Evolutionary conservation across 2,797 vertebrate genomes (phyloP).

Genomic region (Caiman crocodilus): DNA sequence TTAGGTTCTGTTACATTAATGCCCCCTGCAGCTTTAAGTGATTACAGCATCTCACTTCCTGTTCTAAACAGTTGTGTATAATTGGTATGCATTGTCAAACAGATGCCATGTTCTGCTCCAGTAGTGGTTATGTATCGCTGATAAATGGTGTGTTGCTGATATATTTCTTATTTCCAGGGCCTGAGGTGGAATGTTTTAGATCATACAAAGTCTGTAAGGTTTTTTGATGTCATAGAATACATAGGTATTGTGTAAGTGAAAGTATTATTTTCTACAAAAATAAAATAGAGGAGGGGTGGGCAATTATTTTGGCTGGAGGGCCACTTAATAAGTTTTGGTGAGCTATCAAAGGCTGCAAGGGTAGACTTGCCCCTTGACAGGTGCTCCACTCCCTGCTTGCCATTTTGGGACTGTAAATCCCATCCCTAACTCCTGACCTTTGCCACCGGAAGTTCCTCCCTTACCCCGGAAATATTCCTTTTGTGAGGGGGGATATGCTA

Average conservation of each 20-base stretch:
- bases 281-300: background rate
- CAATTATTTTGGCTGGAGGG: background rate
- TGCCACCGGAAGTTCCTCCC: too few relatives aligned
- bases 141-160: rapidly evolving
- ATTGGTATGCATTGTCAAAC: background rate
- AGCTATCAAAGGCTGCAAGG: too few relatives aligned
- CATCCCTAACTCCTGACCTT: too few relatives aligned
- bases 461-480: too few relatives aligned
- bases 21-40: conserved; percentile 30
- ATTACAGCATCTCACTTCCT: background rate
- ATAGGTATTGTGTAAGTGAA: background rate
- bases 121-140: background rate
- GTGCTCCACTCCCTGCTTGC: too few relatives aligned
- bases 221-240: background rate
- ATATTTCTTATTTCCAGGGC: background rate
- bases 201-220: background rate
- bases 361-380: too few relatives aligned
- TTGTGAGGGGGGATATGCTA: too few relatives aligned
- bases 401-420: too few relatives aligned
- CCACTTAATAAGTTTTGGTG: background rate
- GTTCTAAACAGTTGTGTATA: rapidly evolving
- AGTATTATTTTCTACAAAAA: rapidly evolving
- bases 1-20: conserved; percentile 32
- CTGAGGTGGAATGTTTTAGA: background rate
- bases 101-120: background rate